A percentile compares a stretch with the other conserved stretches of the same genome.
Evolutionary conservation across 2,888 invertebrate species (phyloP).

Genomic region (Adelphocoris suturalis): DNA sequence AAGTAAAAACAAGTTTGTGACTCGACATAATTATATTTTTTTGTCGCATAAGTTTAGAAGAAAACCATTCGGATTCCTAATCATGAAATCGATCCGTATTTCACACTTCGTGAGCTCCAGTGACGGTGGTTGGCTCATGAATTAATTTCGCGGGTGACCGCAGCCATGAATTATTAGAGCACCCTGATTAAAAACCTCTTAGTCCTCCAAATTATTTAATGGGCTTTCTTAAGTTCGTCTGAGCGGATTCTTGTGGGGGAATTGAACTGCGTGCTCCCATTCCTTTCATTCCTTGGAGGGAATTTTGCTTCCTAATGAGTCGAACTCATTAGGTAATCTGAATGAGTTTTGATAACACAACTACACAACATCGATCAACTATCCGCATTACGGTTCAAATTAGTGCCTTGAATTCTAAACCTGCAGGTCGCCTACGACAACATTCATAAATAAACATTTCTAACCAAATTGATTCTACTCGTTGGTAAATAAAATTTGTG

Average conservation of each 20-base stretch:
- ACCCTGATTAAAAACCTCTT: slow-evolving; percentile 12
- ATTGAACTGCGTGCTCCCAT: neutral
- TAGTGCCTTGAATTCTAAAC: too few relatives aligned
- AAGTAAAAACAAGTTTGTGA: too few relatives aligned
- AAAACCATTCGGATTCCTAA: neutral
- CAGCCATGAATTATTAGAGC: slow-evolving; percentile 7
- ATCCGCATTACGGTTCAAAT: too few relatives aligned
- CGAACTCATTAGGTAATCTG: neutral
- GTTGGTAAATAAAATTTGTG: too few relatives aligned
- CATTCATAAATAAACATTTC: too few relatives aligned
- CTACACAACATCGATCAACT: too few relatives aligned
- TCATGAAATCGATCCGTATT: neutral
- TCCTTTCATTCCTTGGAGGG: neutral
- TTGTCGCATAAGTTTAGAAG: neutral
- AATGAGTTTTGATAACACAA: too few relatives aligned
- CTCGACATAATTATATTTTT: too few relatives aligned
- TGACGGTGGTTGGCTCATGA: neutral
- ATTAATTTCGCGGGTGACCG: slow-evolving; percentile 24
- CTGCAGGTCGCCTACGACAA: too few relatives aligned
- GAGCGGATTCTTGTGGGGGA: neutral
- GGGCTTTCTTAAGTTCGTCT: neutral
- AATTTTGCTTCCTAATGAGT: neutral
- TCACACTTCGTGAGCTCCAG: neutral
- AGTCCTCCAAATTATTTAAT: slow-evolving; percentile 25
- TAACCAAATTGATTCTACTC: too few relatives aligned